Conservation (phyloP, 2,797 vertebrate genomes). For the Rhadinocentrus ornatus region DNA sequence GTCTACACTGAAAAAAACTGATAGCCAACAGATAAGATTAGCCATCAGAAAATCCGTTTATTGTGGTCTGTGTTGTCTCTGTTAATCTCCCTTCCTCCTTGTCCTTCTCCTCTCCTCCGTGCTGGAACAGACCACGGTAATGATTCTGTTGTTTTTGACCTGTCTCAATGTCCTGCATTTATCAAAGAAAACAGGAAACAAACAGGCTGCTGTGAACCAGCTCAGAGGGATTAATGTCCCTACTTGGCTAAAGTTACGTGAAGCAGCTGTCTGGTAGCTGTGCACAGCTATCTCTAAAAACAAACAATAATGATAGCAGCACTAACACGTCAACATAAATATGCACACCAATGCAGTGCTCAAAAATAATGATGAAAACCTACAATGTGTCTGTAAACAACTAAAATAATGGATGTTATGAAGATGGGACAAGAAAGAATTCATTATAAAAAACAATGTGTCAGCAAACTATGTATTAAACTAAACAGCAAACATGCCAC, state of each 20-base stretch:
- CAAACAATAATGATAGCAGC: not conserved
- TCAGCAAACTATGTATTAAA: not conserved
- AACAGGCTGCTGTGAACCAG: slow-evolving; percentile 12
- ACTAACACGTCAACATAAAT: slow-evolving; percentile 2
- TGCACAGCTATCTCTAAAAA: slow-evolving; percentile 27
- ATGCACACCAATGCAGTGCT: slow-evolving; percentile 9
- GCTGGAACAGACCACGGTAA: slow-evolving; percentile 1
- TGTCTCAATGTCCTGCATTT: slow-evolving; percentile 7
- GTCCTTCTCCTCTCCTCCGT: slow-evolving; percentile 5
- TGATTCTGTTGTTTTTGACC: slow-evolving; percentile 17
- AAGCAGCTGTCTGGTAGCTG: slow-evolving; percentile 19
- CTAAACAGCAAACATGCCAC: not conserved
- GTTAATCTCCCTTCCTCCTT: not conserved
- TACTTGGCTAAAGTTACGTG: slow-evolving; percentile 11
- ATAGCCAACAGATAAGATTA: slow-evolving; percentile 38
- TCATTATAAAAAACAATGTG: not conserved
- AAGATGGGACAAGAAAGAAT: slow-evolving; percentile 18
- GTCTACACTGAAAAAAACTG: slow-evolving; percentile 12
- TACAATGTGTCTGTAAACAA: slow-evolving; percentile 1
- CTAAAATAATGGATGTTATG: slow-evolving; percentile 7
- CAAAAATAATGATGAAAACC: slow-evolving; percentile 15
- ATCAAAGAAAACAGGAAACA: slow-evolving; percentile 8
- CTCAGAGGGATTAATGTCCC: not conserved
- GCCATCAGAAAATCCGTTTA: slow-evolving; percentile 39
- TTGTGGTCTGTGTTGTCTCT: slow-evolving; percentile 30